phyloP scores from a whole-genome alignment of 2,113 vertebrate genomes.

The Mus musculus region GRCm39 chr14:78780001-78780500 shows the following conservation, averaged over 20 bases:
- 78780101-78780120: background rate
- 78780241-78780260: constrained; percentile 53
- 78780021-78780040: background rate
- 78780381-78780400: background rate
- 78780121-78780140: background rate
- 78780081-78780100: background rate
- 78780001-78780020: background rate
- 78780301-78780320: background rate
- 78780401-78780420: background rate
- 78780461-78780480: background rate
- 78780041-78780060: background rate
- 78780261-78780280: background rate
- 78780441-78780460: background rate
- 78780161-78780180: constrained; percentile 14
- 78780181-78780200: constrained; percentile 22
- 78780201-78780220: constrained; percentile 35
- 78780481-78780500: constrained; percentile 20
- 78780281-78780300: background rate
- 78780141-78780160: constrained; percentile 30
- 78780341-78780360: background rate
- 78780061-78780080: background rate
- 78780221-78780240: constrained; percentile 39
- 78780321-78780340: background rate
- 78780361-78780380: background rate
- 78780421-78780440: background rate